Evolutionary conservation across 2,888 invertebrate genomes (phyloP).

Genomic region (Leptinotarsa peninsularis): DNA sequence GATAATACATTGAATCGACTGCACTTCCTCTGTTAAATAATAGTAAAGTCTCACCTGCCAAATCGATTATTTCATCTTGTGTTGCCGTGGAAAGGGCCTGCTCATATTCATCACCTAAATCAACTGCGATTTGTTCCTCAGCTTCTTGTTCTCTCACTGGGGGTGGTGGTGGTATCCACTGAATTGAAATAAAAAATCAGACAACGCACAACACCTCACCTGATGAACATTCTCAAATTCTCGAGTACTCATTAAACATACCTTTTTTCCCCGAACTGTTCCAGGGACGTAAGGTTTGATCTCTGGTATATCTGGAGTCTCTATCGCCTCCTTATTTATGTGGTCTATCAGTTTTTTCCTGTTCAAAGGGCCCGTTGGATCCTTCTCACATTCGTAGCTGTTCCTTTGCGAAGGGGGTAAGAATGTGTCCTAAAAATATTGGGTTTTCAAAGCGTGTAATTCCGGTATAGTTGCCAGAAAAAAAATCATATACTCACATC

Average conservation of each 20-base stretch:
- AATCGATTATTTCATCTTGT: slow-evolving; percentile 97
- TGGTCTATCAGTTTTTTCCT: slow-evolving; percentile 95
- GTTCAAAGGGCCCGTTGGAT: slow-evolving; percentile 94
- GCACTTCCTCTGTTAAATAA: background rate
- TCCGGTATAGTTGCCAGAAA: background rate
- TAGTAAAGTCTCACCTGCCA: slow-evolving; percentile 78
- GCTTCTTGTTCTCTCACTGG: slow-evolving; percentile 80
- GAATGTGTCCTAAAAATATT: slow-evolving; percentile 86
- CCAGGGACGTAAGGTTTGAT: slow-evolving; percentile 93
- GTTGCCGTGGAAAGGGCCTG: slow-evolving; percentile 87
- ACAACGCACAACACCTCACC: no score
- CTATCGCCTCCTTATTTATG: slow-evolving; percentile 97
- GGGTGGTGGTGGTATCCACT: slow-evolving; percentile 87
- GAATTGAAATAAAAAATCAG: slow-evolving; percentile 54
- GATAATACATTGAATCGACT: background rate
- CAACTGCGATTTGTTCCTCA: slow-evolving; percentile 92
- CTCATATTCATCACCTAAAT: slow-evolving; percentile 94
- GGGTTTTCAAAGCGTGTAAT: no score
- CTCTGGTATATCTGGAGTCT: slow-evolving; percentile 97
- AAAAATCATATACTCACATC: slow-evolving; percentile 81
- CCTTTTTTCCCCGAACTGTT: slow-evolving; percentile 91
- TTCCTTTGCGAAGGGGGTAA: slow-evolving; percentile 96
- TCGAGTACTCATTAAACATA: slow-evolving; percentile 58
- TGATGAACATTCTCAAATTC: background rate
- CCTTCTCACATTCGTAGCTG: slow-evolving; percentile 95